Percentiles rank a stretch among this genome's conserved stretches.
These are phyloP conservation scores for Leucosticte australis DNA, from an alignment of 2,113 vertebrate species.

Conservation along the genomic window DNA sequence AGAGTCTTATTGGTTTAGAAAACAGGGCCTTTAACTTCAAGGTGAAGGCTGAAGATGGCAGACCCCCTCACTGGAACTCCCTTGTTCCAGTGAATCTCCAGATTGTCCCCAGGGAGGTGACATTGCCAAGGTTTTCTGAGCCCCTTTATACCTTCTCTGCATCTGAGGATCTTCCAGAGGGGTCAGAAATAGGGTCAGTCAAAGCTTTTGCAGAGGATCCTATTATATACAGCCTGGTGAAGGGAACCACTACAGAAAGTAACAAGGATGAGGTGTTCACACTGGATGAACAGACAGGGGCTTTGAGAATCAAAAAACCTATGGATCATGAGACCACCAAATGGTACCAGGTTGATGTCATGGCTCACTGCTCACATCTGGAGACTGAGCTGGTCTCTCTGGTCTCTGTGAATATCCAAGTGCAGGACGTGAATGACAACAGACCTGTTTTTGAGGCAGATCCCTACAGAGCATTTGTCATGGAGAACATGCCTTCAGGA, in stretches of 20 bases:
- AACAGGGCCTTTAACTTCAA: constrained; percentile 91
- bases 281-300: constrained; percentile 85
- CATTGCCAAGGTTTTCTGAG: constrained; percentile 92
- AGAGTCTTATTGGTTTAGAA: constrained; percentile 88
- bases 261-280: constrained; percentile 89
- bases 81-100: constrained; percentile 87
- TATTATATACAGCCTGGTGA: constrained; percentile 93
- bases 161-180: constrained; percentile 87
- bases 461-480: constrained; percentile 89
- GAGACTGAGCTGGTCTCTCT: constrained; percentile 87
- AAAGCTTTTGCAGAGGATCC: constrained; percentile 87
- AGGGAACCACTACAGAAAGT: constrained; percentile 92
- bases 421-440: constrained; percentile 96
- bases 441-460: constrained; percentile 91
- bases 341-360: constrained; percentile 93
- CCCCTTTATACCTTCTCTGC: constrained; percentile 93
- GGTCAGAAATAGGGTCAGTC: constrained; percentile 89
- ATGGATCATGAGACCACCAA: constrained; percentile 94
- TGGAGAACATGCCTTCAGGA: constrained; percentile 93
- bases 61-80: constrained; percentile 89
- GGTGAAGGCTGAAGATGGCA: constrained; percentile 91
- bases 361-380: constrained; percentile 88
- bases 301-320: constrained; percentile 85
- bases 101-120: constrained; percentile 87
- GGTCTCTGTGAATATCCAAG: constrained; percentile 91